Percentiles rank a stretch among this genome's conserved stretches.
Conservation (phyloP, 2,113 vertebrate species). For the Cavia porcellus region DNA sequence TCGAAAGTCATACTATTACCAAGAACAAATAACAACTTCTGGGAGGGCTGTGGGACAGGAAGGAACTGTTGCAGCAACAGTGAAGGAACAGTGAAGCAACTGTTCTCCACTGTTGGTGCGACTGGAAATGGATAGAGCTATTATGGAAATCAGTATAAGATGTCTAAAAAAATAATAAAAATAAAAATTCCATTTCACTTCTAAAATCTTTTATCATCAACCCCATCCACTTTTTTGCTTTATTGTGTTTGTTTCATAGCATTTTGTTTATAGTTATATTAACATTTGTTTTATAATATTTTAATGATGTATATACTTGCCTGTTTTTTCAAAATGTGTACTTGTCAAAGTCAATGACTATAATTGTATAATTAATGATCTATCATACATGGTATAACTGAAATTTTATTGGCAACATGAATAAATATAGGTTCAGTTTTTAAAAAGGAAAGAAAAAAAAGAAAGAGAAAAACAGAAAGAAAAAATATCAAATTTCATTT, state of each 20-base stretch:
- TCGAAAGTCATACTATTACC: no score
- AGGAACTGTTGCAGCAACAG: no score
- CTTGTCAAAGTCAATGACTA: not conserved
- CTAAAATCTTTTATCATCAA: not conserved
- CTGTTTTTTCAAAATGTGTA: not conserved
- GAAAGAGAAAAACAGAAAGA: no score
- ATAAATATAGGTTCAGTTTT: not conserved
- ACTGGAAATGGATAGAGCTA: no score
- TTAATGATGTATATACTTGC: not conserved
- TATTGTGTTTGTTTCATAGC: not conserved
- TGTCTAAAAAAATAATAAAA: no score
- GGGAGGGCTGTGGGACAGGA: no score
- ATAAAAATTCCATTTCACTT: not conserved
- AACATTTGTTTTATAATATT: not conserved
- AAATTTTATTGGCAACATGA: not conserved
- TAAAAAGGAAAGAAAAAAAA: no score
- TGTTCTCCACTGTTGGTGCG: no score
- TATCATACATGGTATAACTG: not conserved
- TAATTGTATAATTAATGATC: not conserved
- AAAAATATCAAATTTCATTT: no score
- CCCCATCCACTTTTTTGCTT: not conserved
- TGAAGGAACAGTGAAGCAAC: no score
- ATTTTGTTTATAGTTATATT: not conserved
- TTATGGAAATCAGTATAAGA: no score
- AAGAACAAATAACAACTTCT: no score